Evolutionary conservation across 1,140 invertebrate species (phyloP).

Genomic region (Zaprionus taronus): DNA sequence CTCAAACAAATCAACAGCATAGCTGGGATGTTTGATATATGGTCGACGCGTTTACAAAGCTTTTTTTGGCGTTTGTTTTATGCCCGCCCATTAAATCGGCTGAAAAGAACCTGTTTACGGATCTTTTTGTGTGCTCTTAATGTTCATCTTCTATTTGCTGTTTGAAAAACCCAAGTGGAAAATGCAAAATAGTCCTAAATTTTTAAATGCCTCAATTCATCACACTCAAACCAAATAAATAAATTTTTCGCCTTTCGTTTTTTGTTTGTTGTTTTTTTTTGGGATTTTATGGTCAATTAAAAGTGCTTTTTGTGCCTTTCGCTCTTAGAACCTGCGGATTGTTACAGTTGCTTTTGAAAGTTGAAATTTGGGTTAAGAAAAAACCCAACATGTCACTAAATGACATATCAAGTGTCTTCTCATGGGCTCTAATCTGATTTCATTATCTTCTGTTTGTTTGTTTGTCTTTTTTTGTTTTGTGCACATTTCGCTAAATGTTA

Average conservation of each 20-base stretch:
- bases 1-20: conserved; percentile 45
- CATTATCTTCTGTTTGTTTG: conserved; percentile 9
- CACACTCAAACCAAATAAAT: conserved; percentile 43
- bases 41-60: conserved; percentile 44
- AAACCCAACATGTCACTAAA: conserved; percentile 57
- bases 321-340: conserved; percentile 34
- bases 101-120: conserved; percentile 51
- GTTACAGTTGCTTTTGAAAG: conserved; percentile 58
- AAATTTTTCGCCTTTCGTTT: neutral
- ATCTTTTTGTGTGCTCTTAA: conserved; percentile 30
- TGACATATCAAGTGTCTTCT: conserved; percentile 51
- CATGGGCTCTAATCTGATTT: conserved; percentile 38
- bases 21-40: conserved; percentile 59
- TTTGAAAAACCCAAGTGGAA: conserved; percentile 53
- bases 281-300: conserved; percentile 48
- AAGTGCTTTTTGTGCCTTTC: conserved; percentile 35
- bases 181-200: conserved; percentile 71
- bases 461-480: conserved; percentile 8
- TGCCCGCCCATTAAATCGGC: conserved; percentile 51
- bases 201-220: conserved; percentile 67
- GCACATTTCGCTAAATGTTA: conserved; percentile 51
- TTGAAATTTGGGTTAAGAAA: conserved; percentile 71
- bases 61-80: conserved; percentile 28
- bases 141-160: conserved; percentile 33
- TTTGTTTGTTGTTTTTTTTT: conserved; percentile 16